These are phyloP conservation scores for Pollimyrus isidori DNA, from an alignment of 2,113 vertebrate species.

Conservation along the genomic window DNA sequence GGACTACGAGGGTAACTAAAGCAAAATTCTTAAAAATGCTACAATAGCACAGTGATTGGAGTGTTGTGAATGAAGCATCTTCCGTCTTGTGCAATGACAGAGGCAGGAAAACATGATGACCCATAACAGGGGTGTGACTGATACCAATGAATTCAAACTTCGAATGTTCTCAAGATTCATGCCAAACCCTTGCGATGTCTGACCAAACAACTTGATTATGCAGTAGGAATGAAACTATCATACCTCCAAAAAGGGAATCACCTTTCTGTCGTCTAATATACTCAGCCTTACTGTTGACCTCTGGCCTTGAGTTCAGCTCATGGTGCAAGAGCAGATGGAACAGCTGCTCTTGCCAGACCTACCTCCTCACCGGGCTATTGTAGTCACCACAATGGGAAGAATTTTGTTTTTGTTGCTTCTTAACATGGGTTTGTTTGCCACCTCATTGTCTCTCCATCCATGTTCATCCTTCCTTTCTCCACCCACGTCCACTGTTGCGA, in stretches of 20 bases:
- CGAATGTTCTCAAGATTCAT: not conserved
- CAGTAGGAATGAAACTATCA: not conserved
- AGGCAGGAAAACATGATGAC: not conserved
- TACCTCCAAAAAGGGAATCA: not conserved
- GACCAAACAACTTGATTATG: not conserved
- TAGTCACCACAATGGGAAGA: conserved; percentile 7
- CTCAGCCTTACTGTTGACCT: not conserved
- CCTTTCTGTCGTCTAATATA: not conserved
- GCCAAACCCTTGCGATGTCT: not conserved
- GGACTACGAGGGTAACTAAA: not conserved
- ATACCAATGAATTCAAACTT: not conserved
- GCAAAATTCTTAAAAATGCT: conserved; percentile 3
- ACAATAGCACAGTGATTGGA: conserved; percentile 12
- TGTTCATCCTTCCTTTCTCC: conserved; percentile 13
- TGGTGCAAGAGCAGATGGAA: not conserved
- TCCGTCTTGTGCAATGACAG: conserved; percentile 4
- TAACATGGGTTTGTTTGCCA: conserved; percentile 36
- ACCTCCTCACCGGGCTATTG: not conserved
- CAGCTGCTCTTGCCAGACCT: no score
- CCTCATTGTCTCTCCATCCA: conserved; percentile 22
- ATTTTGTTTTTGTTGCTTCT: conserved; percentile 23
- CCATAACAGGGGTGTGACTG: not conserved
- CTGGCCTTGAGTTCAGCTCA: not conserved
- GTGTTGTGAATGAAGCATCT: not conserved
- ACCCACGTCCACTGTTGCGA: conserved; percentile 36